Base-by-base conservation (phyloP, 1,140 invertebrate genomes). In the Aphis craccivora region DNA sequence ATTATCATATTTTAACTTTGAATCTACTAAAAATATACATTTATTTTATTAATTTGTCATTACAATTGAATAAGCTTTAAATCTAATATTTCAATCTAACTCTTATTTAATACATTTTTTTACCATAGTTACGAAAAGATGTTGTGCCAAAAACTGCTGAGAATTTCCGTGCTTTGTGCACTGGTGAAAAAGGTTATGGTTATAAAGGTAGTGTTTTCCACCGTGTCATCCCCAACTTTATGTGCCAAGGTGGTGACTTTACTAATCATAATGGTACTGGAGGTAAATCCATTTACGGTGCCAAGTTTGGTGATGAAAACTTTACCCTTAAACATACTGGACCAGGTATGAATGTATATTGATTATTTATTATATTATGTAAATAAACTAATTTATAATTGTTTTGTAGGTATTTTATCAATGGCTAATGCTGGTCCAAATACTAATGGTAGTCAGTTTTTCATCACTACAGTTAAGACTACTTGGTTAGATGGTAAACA, bases 391-490 rank as follows among this genome's bases (percentile, higher is more conserved):
- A 53, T 40, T 25, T 40, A 37, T 22, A 14, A 48, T 23, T 45
- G 22, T 83, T 30, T 90, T 55, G 40, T 94, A 96, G 96, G 96
- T 94, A 96, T 98, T 93, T 95, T 99, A 94, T 99, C 98, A 9
- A 99, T 99, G 99, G 99, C 99, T 0, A 99, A 99, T 96, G 99
- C 99, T 9, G 99, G 99, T 1, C 97, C 99, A 30, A 98, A 99
- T 95, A 99, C 99, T 0, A 99, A 99, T 96, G 99, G 99, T 25
- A 99, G 98, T 94, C 99, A 99, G 96, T 99, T 99, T 96, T 99
- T 99, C 95, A 98, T 99, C 94, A 99, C 99, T 6, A 96, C 99
- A 1, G 97, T 97, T 43, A 99, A 99, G 95, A 99, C 99, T 35
- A 96, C 97, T 23, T 99, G 99, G 99, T 96, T 99, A 94, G 98